A percentile compares a stretch with the other conserved stretches of the same genome.
Conservation (phyloP, 2,888 invertebrate species). For the Drosophila picticornis region DNA sequence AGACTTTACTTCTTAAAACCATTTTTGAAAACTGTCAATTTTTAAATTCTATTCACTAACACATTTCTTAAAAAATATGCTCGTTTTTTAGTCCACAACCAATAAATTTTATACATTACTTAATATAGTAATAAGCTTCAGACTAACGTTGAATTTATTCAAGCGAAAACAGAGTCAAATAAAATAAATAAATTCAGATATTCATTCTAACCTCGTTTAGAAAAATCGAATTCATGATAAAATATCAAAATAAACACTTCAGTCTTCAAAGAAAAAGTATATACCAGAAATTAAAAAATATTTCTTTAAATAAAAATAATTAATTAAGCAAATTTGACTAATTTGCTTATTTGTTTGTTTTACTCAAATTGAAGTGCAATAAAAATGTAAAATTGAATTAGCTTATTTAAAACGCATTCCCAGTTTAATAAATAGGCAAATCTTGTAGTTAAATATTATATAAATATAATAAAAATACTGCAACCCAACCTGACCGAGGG, state of each 20-base stretch:
- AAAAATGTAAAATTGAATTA: background rate
- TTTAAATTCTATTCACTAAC: background rate
- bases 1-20: background rate
- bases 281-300: background rate
- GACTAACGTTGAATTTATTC: background rate
- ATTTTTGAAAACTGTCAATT: background rate
- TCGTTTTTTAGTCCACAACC: background rate
- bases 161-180: background rate
- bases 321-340: background rate
- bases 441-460: background rate
- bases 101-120: too few species aligned
- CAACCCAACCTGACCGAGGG: background rate
- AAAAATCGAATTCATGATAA: background rate
- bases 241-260: background rate
- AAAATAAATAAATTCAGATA: too few species aligned
- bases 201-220: background rate
- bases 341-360: background rate
- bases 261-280: background rate
- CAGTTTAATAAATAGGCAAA: background rate
- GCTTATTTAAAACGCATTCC: background rate
- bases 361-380: background rate
- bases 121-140: background rate
- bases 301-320: background rate
- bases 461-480: background rate
- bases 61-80: background rate